Evolutionary conservation across 2,113 vertebrate genomes (phyloP).

Genomic region (Origma solitaria): DNA sequence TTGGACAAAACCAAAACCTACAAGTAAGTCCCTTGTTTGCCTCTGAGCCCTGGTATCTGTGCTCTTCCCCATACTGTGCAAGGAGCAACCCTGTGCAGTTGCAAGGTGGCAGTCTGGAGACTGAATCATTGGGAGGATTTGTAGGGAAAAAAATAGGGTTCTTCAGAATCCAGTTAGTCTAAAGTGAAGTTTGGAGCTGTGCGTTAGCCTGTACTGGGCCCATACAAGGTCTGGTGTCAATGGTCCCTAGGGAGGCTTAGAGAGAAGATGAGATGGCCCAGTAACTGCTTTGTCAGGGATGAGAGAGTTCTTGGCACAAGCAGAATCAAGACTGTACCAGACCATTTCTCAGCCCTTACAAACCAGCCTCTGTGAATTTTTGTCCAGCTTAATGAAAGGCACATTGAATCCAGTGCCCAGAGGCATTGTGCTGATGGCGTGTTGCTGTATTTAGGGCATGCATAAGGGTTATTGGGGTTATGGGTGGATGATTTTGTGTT

Average conservation of each 20-base stretch:
- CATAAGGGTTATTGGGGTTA: background rate
- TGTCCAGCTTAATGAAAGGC: conserved; percentile 25
- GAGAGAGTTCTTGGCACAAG: conserved; percentile 26
- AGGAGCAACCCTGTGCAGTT: background rate
- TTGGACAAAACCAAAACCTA: conserved; percentile 94
- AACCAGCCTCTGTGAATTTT: conserved; percentile 49
- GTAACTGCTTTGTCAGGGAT: conserved; percentile 13
- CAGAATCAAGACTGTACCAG: conserved; percentile 16
- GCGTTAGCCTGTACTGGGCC: background rate
- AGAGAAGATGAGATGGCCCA: background rate
- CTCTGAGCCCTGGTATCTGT: background rate
- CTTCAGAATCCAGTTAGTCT: background rate
- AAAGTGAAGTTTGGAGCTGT: background rate
- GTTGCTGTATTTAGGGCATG: background rate
- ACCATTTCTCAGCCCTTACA: conserved; percentile 54
- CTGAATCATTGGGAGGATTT: background rate
- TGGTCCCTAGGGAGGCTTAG: background rate
- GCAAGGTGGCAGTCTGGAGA: background rate
- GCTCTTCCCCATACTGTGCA: background rate
- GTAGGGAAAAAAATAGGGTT: background rate
- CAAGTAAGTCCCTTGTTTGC: conserved; percentile 80
- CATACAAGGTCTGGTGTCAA: background rate
- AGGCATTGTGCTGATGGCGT: background rate
- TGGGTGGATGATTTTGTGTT: background rate
- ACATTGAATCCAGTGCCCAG: conserved; percentile 12